Percentiles rank a stretch among this genome's conserved stretches.
Evolutionary conservation across 2,888 invertebrate genomes (phyloP).

Genomic region (Amiota communis): DNA sequence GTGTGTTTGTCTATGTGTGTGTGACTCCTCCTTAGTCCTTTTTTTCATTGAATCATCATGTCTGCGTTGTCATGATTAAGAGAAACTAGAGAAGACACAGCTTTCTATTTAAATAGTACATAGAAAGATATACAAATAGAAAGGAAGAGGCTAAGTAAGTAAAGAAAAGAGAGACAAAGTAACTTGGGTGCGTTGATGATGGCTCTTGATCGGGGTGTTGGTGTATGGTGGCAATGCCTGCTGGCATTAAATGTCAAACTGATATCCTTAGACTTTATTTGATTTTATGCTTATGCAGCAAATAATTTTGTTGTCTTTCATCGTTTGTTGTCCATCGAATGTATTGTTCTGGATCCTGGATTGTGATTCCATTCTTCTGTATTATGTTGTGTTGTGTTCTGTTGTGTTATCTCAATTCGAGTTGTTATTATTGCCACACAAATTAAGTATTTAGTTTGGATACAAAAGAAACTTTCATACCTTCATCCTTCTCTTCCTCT

Average conservation of each 20-base stretch:
- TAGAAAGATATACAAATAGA: too few species aligned
- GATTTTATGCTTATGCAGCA: constrained; percentile 55
- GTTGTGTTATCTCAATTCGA: neutral
- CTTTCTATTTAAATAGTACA: neutral
- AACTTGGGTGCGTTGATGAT: too few species aligned
- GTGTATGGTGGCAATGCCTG: neutral
- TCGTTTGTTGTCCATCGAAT: neutral
- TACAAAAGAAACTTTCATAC: too few species aligned
- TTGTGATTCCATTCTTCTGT: too few species aligned
- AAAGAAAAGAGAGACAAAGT: too few species aligned
- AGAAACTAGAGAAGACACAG: neutral
- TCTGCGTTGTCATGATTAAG: constrained; percentile 16
- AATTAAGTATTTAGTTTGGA: constrained; percentile 20
- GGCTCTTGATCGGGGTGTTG: too few species aligned
- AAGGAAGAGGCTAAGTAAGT: too few species aligned
- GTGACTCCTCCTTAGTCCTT: neutral
- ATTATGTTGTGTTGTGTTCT: neutral
- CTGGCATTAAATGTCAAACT: constrained; percentile 49
- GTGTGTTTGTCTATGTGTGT: neutral
- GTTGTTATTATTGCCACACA: constrained; percentile 6
- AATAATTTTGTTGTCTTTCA: constrained; percentile 18
- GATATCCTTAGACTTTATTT: constrained; percentile 33
- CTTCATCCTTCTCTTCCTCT: too few species aligned
- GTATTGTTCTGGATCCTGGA: neutral
- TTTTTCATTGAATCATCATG: neutral